Base-by-base conservation (phyloP, 2,113 vertebrate genomes). In the Pavo muticus region DNA sequence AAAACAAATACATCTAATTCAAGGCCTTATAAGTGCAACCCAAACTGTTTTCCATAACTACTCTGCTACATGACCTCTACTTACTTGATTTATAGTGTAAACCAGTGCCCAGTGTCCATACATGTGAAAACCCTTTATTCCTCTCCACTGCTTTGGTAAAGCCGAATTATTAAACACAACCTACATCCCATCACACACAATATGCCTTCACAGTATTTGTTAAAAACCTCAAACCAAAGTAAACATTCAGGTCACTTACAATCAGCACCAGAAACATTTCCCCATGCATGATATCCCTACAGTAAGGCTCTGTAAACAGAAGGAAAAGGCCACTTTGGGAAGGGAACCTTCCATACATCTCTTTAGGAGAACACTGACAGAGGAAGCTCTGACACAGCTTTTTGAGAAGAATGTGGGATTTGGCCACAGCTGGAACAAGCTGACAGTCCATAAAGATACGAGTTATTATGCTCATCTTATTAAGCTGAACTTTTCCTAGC, bases 401-500 rank as follows among this genome's bases (percentile, higher is more conserved):
- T 84, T 14, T 73, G 44, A 70, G 75, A 87, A 42, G 6, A 83
- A 61, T 2, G 3, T 1, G 83, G 20, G 37, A 40, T 76, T 37
- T 64, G 45, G 59, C 40, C 1, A 1, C 10, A 21, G 8, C 29
- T 80, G 48, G 73, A 93, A 67, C 21, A 4, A 63, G 59, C 30
- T 54, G 40, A 76, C 15, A 67, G 20, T 32, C 30, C 50, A 50
- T 14, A n/a, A 85, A 37, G 57, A 45, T 44, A 75, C 5, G 15
- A 92, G 50, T 13, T 29, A 59, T 15, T 37, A 65, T 0, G 2
- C 14, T 29, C 32, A 86, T 25, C 24, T 73, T 63, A n/a, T 0
- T 2, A 77, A 68, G 32, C 32, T 88, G 29, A 32, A 39, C 2
- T 21, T 68, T 63, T 64, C 60, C 9, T 15, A 81, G 45, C 35